A percentile compares a stretch with the other conserved stretches of the same genome.
Conservation (phyloP, 1,140 invertebrate genomes). For the Drosophila seguyi region DNA sequence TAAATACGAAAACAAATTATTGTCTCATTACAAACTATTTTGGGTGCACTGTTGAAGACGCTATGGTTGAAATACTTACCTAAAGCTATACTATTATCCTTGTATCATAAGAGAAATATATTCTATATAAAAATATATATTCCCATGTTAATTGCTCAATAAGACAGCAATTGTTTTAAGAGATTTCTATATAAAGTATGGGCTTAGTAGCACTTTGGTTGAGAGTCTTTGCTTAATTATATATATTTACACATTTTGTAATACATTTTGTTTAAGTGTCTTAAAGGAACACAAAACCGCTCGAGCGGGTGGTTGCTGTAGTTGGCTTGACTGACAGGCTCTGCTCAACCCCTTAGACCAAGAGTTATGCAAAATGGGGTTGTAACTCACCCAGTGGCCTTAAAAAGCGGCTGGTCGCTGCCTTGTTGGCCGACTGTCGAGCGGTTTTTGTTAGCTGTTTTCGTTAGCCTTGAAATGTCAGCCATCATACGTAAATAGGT, state of each 20-base stretch:
- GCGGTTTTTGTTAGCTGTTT: slow-evolving; percentile 24
- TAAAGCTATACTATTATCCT: too few relatives aligned
- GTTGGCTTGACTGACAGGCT: slow-evolving; percentile 37
- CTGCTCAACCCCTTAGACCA: slow-evolving; percentile 8
- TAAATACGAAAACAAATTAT: too few relatives aligned
- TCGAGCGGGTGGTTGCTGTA: slow-evolving; percentile 12
- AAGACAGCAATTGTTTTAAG: not conserved
- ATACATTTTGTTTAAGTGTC: slow-evolving; percentile 1
- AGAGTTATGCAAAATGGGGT: slow-evolving; percentile 36
- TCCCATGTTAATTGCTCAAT: not conserved
- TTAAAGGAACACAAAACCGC: not conserved
- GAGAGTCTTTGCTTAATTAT: not conserved
- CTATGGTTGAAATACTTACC: too few relatives aligned
- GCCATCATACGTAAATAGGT: slow-evolving; percentile 10
- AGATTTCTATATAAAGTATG: not conserved
- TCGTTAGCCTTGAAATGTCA: slow-evolving; percentile 35
- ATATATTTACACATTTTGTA: not conserved
- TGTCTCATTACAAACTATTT: too few relatives aligned
- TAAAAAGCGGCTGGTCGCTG: slow-evolving; percentile 23
- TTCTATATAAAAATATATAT: not conserved
- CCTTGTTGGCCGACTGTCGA: slow-evolving; percentile 17
- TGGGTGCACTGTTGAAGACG: too few relatives aligned
- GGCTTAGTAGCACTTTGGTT: not conserved
- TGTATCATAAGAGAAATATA: too few relatives aligned
- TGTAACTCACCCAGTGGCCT: slow-evolving; percentile 41